Evolutionary conservation across 1,140 invertebrate species (phyloP), one percentile per base, ranked within the genome.

Genomic region (Sinella curviseta): DNA sequence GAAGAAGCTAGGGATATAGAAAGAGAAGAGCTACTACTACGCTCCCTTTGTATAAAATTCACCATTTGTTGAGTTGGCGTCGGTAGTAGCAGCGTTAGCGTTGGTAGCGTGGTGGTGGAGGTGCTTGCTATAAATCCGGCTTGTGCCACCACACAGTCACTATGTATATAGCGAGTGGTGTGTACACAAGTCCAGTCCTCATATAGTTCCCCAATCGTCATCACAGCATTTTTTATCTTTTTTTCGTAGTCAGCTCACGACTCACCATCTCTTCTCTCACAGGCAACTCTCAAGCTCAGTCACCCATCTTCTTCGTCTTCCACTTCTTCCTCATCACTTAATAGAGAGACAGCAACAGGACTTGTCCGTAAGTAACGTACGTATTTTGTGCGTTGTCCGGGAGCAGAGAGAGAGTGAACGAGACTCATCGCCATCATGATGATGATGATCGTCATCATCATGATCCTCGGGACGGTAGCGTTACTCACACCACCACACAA

Each of bases 331-430:
- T 48, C 8, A 48, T 48, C 39, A 20, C 20, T 20, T 16, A 65
- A 20, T 12, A 48, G 39, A 16, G 57, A 14, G 16, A 14, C 65
- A 70, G 65, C 65, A 70, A 70, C 65, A 70, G 65, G 65, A 33
- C 8, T 70, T 48, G 8, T 48, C 20, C 20, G 14, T 33, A 31
- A 3, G 26, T 60, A n/a, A 16, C 31, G 26, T 70, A 30, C 12
- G 30, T 60, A 20, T 70, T 70, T 70, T 70, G 65, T 70, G 65
- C 31, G 65, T 70, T 33, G 65, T 70, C 65, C 65, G 65, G 65
- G 65, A 70, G 65, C 31, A n/a, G 65, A 65, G 57, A 16, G 57
- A 48, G 57, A 17, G 24, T 12, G 14, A 65, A 48, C 39, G 39
- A 8, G 57, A 26, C 57, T 16, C 57, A 33, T 30, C 30, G 65